Base-by-base conservation (phyloP, 2,888 invertebrate genomes). In the Cerceris rybyensis region DNA sequence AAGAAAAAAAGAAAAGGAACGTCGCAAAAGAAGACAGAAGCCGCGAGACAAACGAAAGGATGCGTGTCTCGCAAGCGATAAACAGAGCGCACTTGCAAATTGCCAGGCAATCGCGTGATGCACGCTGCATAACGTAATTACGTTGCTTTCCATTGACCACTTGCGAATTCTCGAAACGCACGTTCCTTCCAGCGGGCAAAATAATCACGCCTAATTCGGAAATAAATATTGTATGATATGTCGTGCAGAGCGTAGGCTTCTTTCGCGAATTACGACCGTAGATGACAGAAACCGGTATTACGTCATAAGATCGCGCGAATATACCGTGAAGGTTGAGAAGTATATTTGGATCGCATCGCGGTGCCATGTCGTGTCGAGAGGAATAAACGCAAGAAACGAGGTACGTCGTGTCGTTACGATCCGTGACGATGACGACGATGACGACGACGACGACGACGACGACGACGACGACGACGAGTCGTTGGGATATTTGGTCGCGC, bases 31-130 rank as follows among this genome's bases (percentile, higher is more conserved):
- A 9, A 43, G 43, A 46, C 8, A 5, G 11, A 46, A 11, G 11
- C 2, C 46, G 46, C 8, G 8, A 11, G 46, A 1, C 8, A 5
- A 46, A 11, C 1, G 46, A 11, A 46, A 46, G 6, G 46, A 46
- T 6, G 46, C 9, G 8, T 8, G 46, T 46, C 9, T 2, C 46
- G 46, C 9, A 46, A 46, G 2, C 11, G 8, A 6, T 11, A 60
- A 43, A 42, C 6, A 6, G 42, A 60, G n/a, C 43, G 43, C 14
- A 39, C 60, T 60, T 60, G 60, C 43, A 2, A 60, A 60, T 60
- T 43, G 60, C 5, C 43, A 60, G 43, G 8, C 16, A 42, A 60
- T 60, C 13, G n/a, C 60, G 2, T 39, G 60, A 4, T 42, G 57
- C 57, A 7, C 57, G n/a, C 39, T 11, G 17, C n/a, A n/a, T 6